phyloP scores from a whole-genome alignment of 2,113 vertebrate genomes.

The Micronycteris hirsuta region DNA sequence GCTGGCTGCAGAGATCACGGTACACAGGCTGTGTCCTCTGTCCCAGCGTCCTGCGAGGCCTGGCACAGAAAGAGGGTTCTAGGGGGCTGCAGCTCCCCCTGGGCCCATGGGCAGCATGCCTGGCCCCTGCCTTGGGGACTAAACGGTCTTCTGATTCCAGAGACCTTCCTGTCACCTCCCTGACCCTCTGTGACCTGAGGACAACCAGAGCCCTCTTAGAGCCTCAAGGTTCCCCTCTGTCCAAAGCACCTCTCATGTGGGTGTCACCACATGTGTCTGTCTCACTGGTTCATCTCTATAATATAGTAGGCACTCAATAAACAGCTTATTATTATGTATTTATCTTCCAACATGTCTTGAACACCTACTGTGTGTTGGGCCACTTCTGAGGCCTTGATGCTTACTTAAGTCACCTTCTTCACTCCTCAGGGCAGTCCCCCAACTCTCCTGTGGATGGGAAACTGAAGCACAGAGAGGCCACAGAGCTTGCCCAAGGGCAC shows the following conservation, averaged over 20 bases:
- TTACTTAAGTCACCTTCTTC: neutral
- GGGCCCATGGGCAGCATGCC: neutral
- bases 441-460: neutral
- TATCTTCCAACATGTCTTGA: neutral
- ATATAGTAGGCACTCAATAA: neutral
- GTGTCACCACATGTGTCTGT: neutral
- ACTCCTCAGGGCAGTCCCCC: neutral
- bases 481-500: neutral
- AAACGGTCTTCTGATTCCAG: neutral
- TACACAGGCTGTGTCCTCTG: neutral
- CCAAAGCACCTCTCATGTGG: neutral
- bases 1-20: neutral
- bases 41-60: neutral
- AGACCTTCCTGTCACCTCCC: neutral
- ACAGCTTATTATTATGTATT: neutral
- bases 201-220: no score
- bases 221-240: neutral
- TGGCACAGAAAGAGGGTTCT: no score
- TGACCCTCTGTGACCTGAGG: neutral
- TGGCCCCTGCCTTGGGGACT: neutral
- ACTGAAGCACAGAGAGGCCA: neutral
- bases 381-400: neutral
- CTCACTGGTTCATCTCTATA: neutral
- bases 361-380: neutral
- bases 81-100: neutral